These are phyloP conservation scores for Amiota communis DNA, from an alignment of 2,888 invertebrate genomes.

Conservation along the genomic window DNA sequence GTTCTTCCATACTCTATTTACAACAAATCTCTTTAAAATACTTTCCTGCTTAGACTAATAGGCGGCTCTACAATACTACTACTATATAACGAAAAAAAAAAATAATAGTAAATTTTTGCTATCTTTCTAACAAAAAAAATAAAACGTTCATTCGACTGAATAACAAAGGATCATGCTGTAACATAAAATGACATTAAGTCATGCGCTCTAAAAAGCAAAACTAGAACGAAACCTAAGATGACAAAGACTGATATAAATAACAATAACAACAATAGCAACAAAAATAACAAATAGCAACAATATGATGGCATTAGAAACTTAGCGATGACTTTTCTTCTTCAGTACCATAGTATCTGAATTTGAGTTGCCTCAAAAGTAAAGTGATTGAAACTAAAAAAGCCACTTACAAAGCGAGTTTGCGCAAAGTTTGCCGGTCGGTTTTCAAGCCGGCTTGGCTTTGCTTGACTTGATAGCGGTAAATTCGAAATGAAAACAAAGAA, in stretches of 20 bases:
- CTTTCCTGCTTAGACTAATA: constrained; percentile 5
- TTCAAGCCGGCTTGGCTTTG: neutral
- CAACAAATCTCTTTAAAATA: neutral
- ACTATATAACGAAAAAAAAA: no score
- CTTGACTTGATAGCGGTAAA: constrained; percentile 12
- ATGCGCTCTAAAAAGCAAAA: constrained; percentile 29
- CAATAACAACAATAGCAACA: neutral
- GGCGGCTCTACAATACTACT: neutral
- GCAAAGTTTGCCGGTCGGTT: constrained; percentile 22
- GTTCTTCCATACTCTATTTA: constrained; percentile 5
- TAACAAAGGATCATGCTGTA: constrained; percentile 4
- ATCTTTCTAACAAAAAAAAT: neutral
- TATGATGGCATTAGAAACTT: neutral
- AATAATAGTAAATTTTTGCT: no score
- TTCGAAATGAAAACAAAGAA: no score
- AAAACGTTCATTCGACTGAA: neutral
- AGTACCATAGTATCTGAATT: neutral
- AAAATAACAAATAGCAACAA: neutral
- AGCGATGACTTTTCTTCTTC: neutral
- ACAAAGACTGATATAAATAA: constrained; percentile 45
- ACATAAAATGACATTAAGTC: constrained; percentile 22
- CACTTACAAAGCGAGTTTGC: constrained; percentile 8
- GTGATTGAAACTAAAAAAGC: constrained; percentile 7
- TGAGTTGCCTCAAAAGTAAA: constrained; percentile 5
- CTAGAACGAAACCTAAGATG: constrained; percentile 51